Evolutionary conservation across 2,797 vertebrate species (phyloP).

Genomic region (Spinus pinus): DNA sequence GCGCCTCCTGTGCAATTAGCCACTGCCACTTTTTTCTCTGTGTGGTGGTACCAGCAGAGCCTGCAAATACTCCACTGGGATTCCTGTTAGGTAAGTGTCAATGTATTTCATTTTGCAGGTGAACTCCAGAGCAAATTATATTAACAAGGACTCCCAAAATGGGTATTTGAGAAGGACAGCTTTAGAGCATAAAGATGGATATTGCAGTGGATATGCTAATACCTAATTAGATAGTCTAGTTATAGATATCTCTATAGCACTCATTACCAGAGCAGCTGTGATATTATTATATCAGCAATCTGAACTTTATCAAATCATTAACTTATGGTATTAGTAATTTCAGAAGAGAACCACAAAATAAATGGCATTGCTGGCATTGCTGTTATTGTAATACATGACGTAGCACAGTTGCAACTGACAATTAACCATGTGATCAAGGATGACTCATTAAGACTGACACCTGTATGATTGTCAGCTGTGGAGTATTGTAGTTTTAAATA

Average conservation of each 20-base stretch:
- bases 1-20: neutral
- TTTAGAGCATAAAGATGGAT: constrained; percentile 28
- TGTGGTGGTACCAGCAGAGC: neutral
- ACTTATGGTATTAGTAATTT: constrained; percentile 12
- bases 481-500: neutral
- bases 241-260: constrained; percentile 29
- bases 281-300: constrained; percentile 26
- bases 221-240: constrained; percentile 47
- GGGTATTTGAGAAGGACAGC: constrained; percentile 13
- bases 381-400: neutral
- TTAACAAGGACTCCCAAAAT: constrained; percentile 25
- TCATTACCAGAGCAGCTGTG: constrained; percentile 44
- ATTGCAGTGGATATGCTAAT: constrained; percentile 28
- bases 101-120: constrained; percentile 8
- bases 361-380: neutral
- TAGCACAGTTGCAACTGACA: neutral
- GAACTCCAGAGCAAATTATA: constrained; percentile 1
- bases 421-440: neutral
- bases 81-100: neutral
- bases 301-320: constrained; percentile 54
- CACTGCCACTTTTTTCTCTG: neutral
- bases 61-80: neutral
- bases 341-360: constrained; percentile 7
- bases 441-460: neutral
- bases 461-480: neutral